phyloP scores from a whole-genome alignment of 1,140 invertebrate genomes.

The Cydia fagiglandana region DNA sequence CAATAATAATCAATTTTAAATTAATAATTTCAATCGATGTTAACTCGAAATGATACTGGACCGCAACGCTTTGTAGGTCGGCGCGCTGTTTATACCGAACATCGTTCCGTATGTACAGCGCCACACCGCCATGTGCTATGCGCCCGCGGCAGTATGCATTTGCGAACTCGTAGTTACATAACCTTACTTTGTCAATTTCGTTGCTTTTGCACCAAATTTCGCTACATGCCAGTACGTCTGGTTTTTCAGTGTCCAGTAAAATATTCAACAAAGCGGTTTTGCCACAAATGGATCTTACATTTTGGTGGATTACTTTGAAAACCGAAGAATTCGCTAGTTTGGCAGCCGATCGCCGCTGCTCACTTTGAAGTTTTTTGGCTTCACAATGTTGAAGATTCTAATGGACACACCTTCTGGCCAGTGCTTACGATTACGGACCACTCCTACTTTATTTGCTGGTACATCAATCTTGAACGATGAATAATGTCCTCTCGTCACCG shows the following conservation, averaged over 20 bases:
- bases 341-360: not conserved
- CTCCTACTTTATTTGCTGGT: not conserved
- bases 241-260: not conserved
- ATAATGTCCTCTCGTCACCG: not conserved
- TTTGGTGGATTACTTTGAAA: not conserved
- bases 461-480: not conserved
- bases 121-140: not conserved
- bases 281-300: not conserved
- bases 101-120: not conserved
- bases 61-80: not conserved
- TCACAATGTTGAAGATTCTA: not conserved
- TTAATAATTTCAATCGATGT: not conserved
- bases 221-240: not conserved
- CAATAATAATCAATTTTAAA: not conserved
- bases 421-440: not conserved
- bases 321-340: not conserved
- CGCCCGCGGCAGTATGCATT: not conserved
- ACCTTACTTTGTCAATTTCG: not conserved
- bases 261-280: not conserved
- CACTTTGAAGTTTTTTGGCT: conserved; percentile 1
- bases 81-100: not conserved
- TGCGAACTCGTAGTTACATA: not conserved
- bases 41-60: not conserved
- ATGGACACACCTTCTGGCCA: not conserved
- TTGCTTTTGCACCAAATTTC: not conserved